Evolutionary conservation across 2,888 invertebrate species (phyloP).

Genomic region (Beris chalybata): DNA sequence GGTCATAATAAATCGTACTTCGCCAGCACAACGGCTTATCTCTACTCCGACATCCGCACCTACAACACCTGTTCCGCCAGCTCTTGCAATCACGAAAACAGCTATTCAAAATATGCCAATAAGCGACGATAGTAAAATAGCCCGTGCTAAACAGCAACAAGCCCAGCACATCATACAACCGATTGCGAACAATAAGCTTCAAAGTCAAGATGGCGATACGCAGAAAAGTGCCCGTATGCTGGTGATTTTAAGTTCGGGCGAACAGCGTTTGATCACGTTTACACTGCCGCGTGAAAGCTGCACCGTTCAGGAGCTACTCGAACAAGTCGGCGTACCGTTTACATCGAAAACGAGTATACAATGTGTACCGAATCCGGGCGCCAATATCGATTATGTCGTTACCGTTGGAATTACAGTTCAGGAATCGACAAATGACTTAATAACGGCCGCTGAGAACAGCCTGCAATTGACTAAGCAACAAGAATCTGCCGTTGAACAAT

Average conservation of each 20-base stretch:
- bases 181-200: conserved; percentile 47
- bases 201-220: conserved; percentile 48
- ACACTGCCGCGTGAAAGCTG: conserved; percentile 80
- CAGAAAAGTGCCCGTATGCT: conserved; percentile 74
- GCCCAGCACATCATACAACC: conserved; percentile 56
- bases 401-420: conserved; percentile 63
- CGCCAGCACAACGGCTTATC: neutral
- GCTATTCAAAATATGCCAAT: neutral
- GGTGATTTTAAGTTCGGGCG: conserved; percentile 74
- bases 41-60: conserved; percentile 34
- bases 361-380: conserved; percentile 71
- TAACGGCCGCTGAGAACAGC: conserved; percentile 55
- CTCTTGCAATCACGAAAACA: conserved; percentile 2
- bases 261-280: conserved; percentile 80
- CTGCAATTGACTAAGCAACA: conserved; percentile 51
- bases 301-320: conserved; percentile 78
- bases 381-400: conserved; percentile 79
- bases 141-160: conserved; percentile 12
- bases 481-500: conserved; percentile 35
- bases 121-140: conserved; percentile 18
- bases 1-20: conserved; percentile 57
- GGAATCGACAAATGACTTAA: conserved; percentile 54
- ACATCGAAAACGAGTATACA: conserved; percentile 72
- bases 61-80: conserved; percentile 18
- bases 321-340: conserved; percentile 73